These are phyloP conservation scores for Bradypus variegatus DNA, from an alignment of 2,797 vertebrate genomes.

Conservation along the genomic window DNA sequence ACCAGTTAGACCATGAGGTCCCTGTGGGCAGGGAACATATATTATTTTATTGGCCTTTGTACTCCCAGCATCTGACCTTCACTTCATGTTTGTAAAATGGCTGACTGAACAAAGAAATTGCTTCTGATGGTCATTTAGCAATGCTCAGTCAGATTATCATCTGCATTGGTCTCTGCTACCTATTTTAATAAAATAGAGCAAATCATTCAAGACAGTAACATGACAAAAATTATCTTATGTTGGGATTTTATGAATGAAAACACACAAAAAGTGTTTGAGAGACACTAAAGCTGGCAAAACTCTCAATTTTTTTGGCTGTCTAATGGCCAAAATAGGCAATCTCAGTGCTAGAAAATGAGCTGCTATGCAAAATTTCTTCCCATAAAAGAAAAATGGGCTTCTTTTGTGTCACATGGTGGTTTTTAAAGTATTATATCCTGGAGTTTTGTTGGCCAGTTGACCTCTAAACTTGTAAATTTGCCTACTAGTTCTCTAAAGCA, in stretches of 20 bases:
- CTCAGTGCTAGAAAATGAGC: background rate
- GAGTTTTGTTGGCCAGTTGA: background rate
- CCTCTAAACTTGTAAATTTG: background rate
- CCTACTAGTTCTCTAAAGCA: background rate
- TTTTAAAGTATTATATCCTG: background rate
- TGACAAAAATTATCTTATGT: background rate
- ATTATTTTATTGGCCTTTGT: background rate
- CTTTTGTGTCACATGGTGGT: background rate
- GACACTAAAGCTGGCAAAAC: background rate
- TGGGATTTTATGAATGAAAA: constrained; percentile 41
- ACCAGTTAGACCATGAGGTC: background rate
- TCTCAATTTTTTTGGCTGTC: background rate
- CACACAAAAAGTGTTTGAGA: background rate
- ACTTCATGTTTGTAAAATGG: background rate
- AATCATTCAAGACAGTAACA: constrained; percentile 25
- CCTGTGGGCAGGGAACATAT: background rate
- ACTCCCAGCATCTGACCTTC: background rate
- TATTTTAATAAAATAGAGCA: constrained; percentile 23
- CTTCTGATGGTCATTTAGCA: constrained; percentile 24
- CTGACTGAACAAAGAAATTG: constrained; percentile 20
- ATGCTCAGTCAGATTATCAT: background rate
- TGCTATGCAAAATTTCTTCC: background rate
- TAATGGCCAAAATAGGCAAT: background rate
- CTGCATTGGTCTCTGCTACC: background rate
- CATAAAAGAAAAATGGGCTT: background rate